Percentiles rank a stretch among this genome's conserved stretches.
Conservation (phyloP, 2,888 invertebrate genomes). For the Loripinus fragilis region DNA sequence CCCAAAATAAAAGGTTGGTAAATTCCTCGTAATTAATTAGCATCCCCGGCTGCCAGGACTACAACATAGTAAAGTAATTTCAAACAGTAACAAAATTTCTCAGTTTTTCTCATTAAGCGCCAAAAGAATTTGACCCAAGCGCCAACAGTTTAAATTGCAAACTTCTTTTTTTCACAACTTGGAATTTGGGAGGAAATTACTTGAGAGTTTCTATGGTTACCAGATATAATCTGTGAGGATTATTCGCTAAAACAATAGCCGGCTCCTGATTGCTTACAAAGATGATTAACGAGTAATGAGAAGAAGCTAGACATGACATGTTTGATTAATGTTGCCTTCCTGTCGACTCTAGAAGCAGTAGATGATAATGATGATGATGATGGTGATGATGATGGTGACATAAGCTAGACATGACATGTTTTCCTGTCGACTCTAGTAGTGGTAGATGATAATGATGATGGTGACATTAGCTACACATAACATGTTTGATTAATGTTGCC, state of each 20-base stretch:
- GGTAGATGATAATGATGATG: background rate
- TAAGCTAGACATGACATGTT: no score
- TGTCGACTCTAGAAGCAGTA: background rate
- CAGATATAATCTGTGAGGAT: constrained; percentile 16
- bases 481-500: no score
- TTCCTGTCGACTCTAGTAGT: no score
- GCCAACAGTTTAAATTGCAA: constrained; percentile 22
- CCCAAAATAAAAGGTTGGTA: no score
- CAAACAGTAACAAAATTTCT: constrained; percentile 13
- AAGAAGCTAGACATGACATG: background rate
- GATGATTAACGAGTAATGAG: constrained; percentile 8
- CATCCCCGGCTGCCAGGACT: background rate
- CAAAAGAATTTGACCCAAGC: constrained; percentile 15
- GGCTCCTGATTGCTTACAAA: constrained; percentile 18
- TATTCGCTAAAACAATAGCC: constrained; percentile 19
- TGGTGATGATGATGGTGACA: background rate
- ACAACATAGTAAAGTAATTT: background rate
- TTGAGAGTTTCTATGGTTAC: constrained; percentile 15
- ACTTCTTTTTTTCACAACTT: constrained; percentile 21
- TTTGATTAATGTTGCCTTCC: background rate
- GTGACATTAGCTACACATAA: background rate
- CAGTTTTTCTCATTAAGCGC: constrained; percentile 13
- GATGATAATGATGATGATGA: constrained; percentile 7
- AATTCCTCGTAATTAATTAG: background rate
- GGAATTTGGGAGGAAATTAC: constrained; percentile 21